Evolutionary conservation across 2,888 invertebrate species (phyloP).

Genomic region (Scelioninae gen. 1): DNA sequence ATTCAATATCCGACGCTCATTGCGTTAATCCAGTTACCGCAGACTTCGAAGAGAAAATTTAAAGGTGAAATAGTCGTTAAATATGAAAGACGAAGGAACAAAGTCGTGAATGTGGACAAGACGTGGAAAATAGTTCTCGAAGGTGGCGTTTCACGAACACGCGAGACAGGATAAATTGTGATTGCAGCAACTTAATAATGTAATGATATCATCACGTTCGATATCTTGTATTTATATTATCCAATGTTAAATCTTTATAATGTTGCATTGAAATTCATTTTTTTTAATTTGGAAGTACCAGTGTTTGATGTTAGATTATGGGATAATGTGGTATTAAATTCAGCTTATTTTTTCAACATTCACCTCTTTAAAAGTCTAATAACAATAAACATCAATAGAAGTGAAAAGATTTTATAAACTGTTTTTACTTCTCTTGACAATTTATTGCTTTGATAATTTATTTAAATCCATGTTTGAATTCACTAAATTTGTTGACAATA

Average conservation of each 20-base stretch:
- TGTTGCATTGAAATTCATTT: neutral
- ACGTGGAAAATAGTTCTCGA: slow-evolving; percentile 30
- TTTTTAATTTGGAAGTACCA: neutral
- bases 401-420: no score
- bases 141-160: slow-evolving; percentile 21
- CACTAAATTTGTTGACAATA: no score
- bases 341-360: no score
- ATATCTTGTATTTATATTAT: neutral
- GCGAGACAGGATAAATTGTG: slow-evolving; percentile 34
- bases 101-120: slow-evolving; percentile 21
- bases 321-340: no score
- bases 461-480: no score
- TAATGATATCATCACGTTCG: slow-evolving; percentile 7
- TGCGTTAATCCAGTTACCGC: slow-evolving; percentile 21
- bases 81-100: slow-evolving; percentile 17
- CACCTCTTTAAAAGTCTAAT: no score
- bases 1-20: slow-evolving; percentile 33
- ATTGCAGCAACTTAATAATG: slow-evolving; percentile 24
- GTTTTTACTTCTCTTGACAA: no score
- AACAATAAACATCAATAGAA: no score
- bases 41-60: slow-evolving; percentile 3
- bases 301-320: neutral
- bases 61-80: neutral
- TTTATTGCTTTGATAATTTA: no score
- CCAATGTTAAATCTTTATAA: no score